Percentiles rank a stretch among this genome's conserved stretches.
phyloP scores from a whole-genome alignment of 2,113 vertebrate genomes.

The Vombatus ursinus region DNA sequence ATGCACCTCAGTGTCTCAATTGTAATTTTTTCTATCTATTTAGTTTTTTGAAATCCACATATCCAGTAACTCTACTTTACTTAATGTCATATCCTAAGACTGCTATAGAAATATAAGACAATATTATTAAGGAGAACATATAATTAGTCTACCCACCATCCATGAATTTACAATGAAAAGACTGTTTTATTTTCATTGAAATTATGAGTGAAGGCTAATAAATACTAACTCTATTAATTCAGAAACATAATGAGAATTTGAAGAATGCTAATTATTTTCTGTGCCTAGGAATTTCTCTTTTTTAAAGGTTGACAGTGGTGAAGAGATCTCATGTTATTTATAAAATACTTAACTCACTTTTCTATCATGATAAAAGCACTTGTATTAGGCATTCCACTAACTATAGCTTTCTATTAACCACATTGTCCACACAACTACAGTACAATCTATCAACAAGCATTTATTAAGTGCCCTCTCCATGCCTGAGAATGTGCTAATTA shows the following conservation, averaged over 20 bases:
- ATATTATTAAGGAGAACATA: slow-evolving; percentile 29
- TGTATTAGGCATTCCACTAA: background rate
- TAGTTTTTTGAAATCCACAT: slow-evolving; percentile 36
- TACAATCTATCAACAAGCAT: background rate
- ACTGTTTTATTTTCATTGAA: slow-evolving; percentile 44
- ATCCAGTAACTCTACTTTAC: slow-evolving; percentile 12
- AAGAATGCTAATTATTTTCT: slow-evolving; percentile 37
- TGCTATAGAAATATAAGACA: slow-evolving; percentile 25
- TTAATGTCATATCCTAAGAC: slow-evolving; percentile 33
- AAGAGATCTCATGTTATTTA: slow-evolving; percentile 17
- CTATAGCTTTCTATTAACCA: slow-evolving; percentile 11
- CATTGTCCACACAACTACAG: slow-evolving; percentile 7
- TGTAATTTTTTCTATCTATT: slow-evolving; percentile 19
- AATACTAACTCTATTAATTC: slow-evolving; percentile 40
- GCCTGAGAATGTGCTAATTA: background rate
- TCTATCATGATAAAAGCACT: background rate
- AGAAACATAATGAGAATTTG: background rate
- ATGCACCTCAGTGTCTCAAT: background rate
- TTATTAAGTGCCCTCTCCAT: background rate
- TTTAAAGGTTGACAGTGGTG: slow-evolving; percentile 1
- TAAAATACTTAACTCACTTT: background rate
- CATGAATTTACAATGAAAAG: slow-evolving; percentile 57
- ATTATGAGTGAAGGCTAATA: slow-evolving; percentile 43
- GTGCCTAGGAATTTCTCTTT: slow-evolving; percentile 17
- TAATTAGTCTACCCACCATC: slow-evolving; percentile 50